These are phyloP conservation scores for Terrapene triunguis DNA, from an alignment of 2,113 vertebrate genomes.

Conservation along the genomic window DNA sequence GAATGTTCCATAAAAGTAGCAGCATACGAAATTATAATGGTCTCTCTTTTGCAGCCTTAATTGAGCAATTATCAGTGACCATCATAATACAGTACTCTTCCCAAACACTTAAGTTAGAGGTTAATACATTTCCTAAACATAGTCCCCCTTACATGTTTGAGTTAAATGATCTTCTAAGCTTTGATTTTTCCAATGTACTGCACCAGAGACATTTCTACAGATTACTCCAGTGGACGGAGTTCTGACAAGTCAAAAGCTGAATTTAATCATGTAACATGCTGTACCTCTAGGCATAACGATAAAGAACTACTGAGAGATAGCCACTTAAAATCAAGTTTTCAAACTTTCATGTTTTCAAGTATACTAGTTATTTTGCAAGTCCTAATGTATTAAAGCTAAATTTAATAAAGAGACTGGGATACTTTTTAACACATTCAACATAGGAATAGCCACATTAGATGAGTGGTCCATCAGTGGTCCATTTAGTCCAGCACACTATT, in stretches of 20 bases:
- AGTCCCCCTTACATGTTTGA: neutral
- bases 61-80: neutral
- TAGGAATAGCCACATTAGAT: neutral
- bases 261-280: neutral
- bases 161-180: neutral
- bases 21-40: too few relatives aligned
- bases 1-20: too few relatives aligned
- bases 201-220: neutral
- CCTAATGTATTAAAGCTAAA: neutral
- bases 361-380: neutral
- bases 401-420: neutral
- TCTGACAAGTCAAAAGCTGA: neutral
- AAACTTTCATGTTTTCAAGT: neutral
- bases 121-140: neutral
- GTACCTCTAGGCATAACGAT: neutral
- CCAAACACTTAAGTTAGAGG: neutral
- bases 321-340: neutral
- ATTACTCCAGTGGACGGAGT: neutral
- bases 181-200: neutral
- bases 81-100: neutral
- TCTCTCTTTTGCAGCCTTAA: too few relatives aligned
- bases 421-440: neutral
- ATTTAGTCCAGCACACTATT: neutral
- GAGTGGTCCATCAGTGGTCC: rapidly evolving
- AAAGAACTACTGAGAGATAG: neutral